Conservation (phyloP, 2,888 invertebrate genomes). For the Zhuqinia jingwanae region DNA sequence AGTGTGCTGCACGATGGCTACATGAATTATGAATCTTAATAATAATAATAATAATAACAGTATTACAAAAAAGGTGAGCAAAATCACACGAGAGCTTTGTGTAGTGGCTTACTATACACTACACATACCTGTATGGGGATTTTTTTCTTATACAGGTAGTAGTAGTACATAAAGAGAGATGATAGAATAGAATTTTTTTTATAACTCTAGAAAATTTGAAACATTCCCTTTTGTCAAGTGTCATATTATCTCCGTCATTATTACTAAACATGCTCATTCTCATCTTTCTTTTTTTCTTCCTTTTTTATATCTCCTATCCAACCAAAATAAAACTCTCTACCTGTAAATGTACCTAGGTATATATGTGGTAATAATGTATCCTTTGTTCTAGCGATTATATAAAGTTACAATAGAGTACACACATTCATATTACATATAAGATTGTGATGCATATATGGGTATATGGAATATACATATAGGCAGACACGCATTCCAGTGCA, state of each 20-base stretch:
- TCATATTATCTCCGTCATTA: slow-evolving; percentile 63
- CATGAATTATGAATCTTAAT: slow-evolving; percentile 20
- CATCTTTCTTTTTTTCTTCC: not conserved
- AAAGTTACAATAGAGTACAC: too few relatives aligned
- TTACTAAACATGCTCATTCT: slow-evolving; percentile 16
- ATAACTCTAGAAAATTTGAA: slow-evolving; percentile 58
- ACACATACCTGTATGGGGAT: too few relatives aligned
- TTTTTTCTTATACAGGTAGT: not conserved
- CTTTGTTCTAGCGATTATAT: slow-evolving; percentile 21
- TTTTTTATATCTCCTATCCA: slow-evolving; percentile 12
- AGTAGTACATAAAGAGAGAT: not conserved
- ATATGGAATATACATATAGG: too few relatives aligned
- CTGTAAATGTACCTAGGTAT: too few relatives aligned
- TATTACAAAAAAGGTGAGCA: slow-evolving; percentile 1
- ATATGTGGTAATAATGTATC: not conserved
- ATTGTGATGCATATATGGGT: too few relatives aligned
- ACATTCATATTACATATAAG: too few relatives aligned
- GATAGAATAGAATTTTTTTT: slow-evolving; percentile 63
- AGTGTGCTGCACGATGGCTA: not conserved
- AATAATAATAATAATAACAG: not conserved
- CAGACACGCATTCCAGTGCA: slow-evolving; percentile 50
- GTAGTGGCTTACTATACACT: not conserved
- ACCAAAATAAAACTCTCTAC: too few relatives aligned
- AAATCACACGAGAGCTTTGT: not conserved
- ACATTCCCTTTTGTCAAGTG: slow-evolving; percentile 64